Base-by-base conservation (phyloP, 2,888 invertebrate species). In the Drosophila pegasa region DNA sequence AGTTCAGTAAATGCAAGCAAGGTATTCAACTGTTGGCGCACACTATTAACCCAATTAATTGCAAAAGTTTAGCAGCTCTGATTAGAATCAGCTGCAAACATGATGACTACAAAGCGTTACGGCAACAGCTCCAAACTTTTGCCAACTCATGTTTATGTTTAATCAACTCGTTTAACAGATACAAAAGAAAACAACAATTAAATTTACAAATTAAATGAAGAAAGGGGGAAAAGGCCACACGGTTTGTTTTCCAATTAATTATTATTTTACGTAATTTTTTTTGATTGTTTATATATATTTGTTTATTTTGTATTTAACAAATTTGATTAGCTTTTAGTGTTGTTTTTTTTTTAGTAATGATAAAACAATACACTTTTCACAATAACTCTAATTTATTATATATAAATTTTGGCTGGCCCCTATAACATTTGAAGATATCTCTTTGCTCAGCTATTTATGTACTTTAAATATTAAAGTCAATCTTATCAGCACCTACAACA, bases 21-120 rank as follows among this genome's bases (percentile, higher is more conserved):
- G 51, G 61, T 66, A 70, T 79, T 78, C 55, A 54, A 60, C 54
- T 58, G 78, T 41, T 60, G 68, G 78, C 68, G 75, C 70, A 69
- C 75, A 69, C 75, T 75, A 69, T 70, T 75, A 75, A 75, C 79
- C 75, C 75, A 75, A 75, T 75, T 75, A 75, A 75, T 69, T 64
- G 51, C 75, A 55, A 74, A 75, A 75, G 75, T 78, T 75, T 78
- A 78, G 79, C 75, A 61, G 75, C 79, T 78, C 63, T 58, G 75
- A 75, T 75, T 78, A 78, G 75, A 75, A 75, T 75, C 75, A 75
- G 79, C 60, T 64, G 70, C 35, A 55, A 78, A 78, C 75, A 61
- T 58, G 64, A 55, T 64, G 63, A 27, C 50, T 78, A 69, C 75
- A 74, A 78, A 74, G 61, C 75, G 78, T 64, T 69, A 60, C 75